Base-by-base conservation (phyloP, 1,140 invertebrate species). In the Lysiphlebus fabarum region DNA sequence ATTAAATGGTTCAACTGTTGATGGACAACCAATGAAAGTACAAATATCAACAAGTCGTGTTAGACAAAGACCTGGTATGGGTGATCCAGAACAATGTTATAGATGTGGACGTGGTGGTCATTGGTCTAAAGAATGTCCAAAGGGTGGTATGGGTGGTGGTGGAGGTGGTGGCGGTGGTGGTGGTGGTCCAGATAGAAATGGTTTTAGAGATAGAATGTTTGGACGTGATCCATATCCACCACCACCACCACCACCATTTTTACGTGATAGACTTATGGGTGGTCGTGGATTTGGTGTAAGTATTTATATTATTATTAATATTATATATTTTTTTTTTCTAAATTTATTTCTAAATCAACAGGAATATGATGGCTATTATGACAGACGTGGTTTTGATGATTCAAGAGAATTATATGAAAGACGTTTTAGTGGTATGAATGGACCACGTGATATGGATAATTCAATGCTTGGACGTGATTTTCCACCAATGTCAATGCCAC, bases 51-150 rank as follows among this genome's bases (percentile, higher is more conserved):
- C 92, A 53, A 93, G 91, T 77, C 88, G 91, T 74, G 93, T 95
- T 7, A 82, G 93, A 64, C 92, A 93, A 74, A 88, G 91, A 73
- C 92, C 93, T 65, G 93, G 93, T 64, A 96, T 96, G 93, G 93
- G 93, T 67, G 92, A 94, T 79, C 91, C 92, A 72, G 92, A 93
- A 74, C 91, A 93, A 74, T 96, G 93, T 82, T 96, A 94, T 81
- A 86, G 92, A 77, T 96, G 93, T 84, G 93, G 93, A 58, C 86
- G 90, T 75, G 90, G 90, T 69, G 93, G 93, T 63, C 93, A 96
- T 82, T 96, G 93, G 93, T 95, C 91, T 65, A 94, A 93, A 84
- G 91, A 95, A 78, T 94, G 92, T 80, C 91, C 91, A 59, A 86
- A 86, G 70, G 76, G 76, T 34, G 84, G 85, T 61, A 83, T 87